phyloP scores from a whole-genome alignment of 2,888 invertebrate genomes.

The Caenorhabditis sp. region DNA sequence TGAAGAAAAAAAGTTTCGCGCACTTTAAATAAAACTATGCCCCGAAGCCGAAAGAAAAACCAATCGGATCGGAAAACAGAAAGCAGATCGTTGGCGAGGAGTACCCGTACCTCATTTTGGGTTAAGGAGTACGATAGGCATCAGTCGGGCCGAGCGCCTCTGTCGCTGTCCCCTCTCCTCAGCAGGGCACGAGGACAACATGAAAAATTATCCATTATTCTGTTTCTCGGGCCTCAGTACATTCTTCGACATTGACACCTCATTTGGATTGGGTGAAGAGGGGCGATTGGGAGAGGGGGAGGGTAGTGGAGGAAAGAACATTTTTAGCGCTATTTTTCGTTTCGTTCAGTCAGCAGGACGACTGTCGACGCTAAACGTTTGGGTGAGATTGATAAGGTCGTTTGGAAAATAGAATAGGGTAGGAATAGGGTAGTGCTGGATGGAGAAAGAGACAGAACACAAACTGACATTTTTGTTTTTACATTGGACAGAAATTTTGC shows the following conservation, averaged over 20 bases:
- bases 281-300: too few species aligned
- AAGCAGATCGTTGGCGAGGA: slow-evolving; percentile 2
- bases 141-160: slow-evolving; percentile 30
- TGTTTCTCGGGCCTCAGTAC: slow-evolving; percentile 53
- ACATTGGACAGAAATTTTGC: too few species aligned
- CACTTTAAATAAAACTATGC: neutral
- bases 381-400: slow-evolving; percentile 62
- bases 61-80: neutral
- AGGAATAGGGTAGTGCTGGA: too few species aligned
- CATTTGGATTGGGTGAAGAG: too few species aligned
- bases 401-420: slow-evolving; percentile 33
- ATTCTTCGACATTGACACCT: slow-evolving; percentile 37
- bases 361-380: slow-evolving; percentile 45
- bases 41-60: neutral
- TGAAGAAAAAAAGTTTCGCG: too few species aligned
- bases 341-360: neutral
- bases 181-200: slow-evolving; percentile 61
- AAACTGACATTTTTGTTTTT: neutral
- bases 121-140: slow-evolving; percentile 56
- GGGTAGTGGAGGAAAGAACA: slow-evolving; percentile 8
- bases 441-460: neutral
- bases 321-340: slow-evolving; percentile 52
- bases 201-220: slow-evolving; percentile 71
- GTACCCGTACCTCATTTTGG: slow-evolving; percentile 56
- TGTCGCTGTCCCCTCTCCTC: slow-evolving; percentile 13